A percentile compares a stretch with the other conserved stretches of the same genome.
phyloP scores from a whole-genome alignment of 2,113 vertebrate species.

The Peromyscus leucopus region DNA sequence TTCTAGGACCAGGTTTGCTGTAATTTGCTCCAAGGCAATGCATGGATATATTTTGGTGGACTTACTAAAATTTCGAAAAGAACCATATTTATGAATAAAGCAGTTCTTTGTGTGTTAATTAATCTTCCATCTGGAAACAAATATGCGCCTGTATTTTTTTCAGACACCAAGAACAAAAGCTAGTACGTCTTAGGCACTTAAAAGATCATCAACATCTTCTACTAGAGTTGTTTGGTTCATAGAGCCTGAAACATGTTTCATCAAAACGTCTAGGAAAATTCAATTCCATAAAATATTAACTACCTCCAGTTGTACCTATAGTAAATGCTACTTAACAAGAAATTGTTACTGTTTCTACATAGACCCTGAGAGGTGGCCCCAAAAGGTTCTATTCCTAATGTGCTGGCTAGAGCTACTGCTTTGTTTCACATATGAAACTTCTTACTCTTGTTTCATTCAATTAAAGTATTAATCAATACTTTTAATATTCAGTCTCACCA shows the following conservation, averaged over 20 bases:
- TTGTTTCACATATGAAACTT: conserved; percentile 58
- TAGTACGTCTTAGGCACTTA: conserved; percentile 59
- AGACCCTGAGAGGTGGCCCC: background rate
- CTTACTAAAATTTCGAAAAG: conserved; percentile 61
- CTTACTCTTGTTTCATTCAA: conserved; percentile 45
- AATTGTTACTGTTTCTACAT: conserved; percentile 44
- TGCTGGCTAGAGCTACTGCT: background rate
- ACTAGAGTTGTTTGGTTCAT: background rate
- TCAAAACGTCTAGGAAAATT: conserved; percentile 69
- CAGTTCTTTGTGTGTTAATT: conserved; percentile 74
- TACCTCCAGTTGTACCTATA: conserved; percentile 22
- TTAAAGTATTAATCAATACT: conserved; percentile 53
- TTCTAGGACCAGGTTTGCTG: background rate
- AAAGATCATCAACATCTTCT: conserved; percentile 49
- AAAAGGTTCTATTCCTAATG: conserved; percentile 14
- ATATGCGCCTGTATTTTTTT: conserved; percentile 71
- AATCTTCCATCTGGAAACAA: conserved; percentile 81
- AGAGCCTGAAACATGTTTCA: conserved; percentile 48
- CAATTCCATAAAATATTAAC: conserved; percentile 53
- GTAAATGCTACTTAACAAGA: conserved; percentile 62
- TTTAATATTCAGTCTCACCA: conserved; percentile 72
- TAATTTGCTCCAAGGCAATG: conserved; percentile 38
- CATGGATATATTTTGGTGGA: conserved; percentile 63
- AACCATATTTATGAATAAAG: conserved; percentile 74
- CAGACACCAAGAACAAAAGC: conserved; percentile 75